Base-by-base conservation (phyloP, 1,140 invertebrate species). In the Atopsyche davidsoni region DNA sequence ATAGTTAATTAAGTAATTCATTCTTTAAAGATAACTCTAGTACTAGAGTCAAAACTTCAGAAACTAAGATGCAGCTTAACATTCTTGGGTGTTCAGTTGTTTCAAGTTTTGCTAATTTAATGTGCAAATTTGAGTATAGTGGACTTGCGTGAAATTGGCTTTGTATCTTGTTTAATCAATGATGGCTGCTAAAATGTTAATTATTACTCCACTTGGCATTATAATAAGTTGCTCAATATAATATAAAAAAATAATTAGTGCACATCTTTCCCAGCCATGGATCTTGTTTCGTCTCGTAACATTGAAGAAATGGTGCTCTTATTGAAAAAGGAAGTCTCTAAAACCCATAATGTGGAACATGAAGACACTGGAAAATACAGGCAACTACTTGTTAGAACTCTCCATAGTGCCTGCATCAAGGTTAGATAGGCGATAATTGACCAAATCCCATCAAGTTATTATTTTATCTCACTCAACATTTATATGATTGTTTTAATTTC, bases 261-360 rank as follows among this genome's bases (percentile, higher is more conserved):
- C n/a, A n/a, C n/a, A 46, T 43, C 46, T 43, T 44, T 53, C 52
- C 3, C 55, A 73, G 89, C 92, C 1, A 79, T 99, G 73, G 96
- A 99, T 63, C 75, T 99, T 59, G 90, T 97, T 9, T 91, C 89
- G 6, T 86, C 88, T 1, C 79, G 95, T 19, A 96, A 93, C 65
- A 93, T 98, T 38, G 90, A 95, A 66, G 96, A 99, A 77, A 89
- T 97, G 85, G 92, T 98, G 10, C 73, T 92, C 36, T 83, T 97
- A 46, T 73, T 98, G 31, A 94, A 93, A 64, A 97, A 98, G 72
- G 93, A 96, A 75, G 86, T 95, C 4, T 78, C 86, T n/a, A 89
- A 94, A 70, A 94, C 92, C 3, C 81, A 89, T 61, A 89, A 89
- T 60, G 82, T 87, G 2, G 93, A 96, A 66, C 91, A 96, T 64